Base-by-base conservation (phyloP, 1,140 invertebrate species). In the Mya arenaria region DNA sequence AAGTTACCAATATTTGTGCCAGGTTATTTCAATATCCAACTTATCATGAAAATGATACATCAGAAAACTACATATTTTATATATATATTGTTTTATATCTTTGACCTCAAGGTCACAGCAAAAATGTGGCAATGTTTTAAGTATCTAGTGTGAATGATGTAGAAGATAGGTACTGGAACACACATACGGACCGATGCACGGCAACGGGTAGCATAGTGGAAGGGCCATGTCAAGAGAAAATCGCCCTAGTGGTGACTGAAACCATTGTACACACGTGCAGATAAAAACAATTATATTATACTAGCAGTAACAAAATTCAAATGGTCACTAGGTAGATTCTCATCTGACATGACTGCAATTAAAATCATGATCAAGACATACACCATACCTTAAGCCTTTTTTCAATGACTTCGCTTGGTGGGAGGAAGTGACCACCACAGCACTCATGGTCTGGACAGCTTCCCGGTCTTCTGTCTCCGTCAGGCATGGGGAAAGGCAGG, bases 321-420 rank as follows among this genome's bases (percentile, higher is more conserved):
- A 58, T 58, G 6, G 30, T 58, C 55, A 58, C 55, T 23, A 58
- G n/a, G 55, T 58, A 58, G n/a, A 58, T 58, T 58, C 55, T 8
- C 55, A 23, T 58, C 30, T 19, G 55, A 58, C n/a, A 58, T 23
- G 30, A 19, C 58, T 32, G 58, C 58, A 32, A 62, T 15, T 62
- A 62, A 19, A 62, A 62, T 15, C 4, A 62, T 62, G 58, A n/a
- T 62, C 28, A 62, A 62, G 5, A 62, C 36, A 34, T 62, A 62
- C 58, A 62, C 36, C 58, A 62, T 62, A 62, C 58, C 23, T 15
- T 62, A 62, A 62, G 23, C 58, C 8, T 3, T 62, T 34, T 62
- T 62, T 62, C 58, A 62, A 62, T 19, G 58, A 62, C 58, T 62
- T 62, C 28, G 36, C 58, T 62, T 25, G 58, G 58, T 62, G 58